Conservation (phyloP, 2,113 vertebrate genomes). For the Chloroceryle aenea region DNA sequence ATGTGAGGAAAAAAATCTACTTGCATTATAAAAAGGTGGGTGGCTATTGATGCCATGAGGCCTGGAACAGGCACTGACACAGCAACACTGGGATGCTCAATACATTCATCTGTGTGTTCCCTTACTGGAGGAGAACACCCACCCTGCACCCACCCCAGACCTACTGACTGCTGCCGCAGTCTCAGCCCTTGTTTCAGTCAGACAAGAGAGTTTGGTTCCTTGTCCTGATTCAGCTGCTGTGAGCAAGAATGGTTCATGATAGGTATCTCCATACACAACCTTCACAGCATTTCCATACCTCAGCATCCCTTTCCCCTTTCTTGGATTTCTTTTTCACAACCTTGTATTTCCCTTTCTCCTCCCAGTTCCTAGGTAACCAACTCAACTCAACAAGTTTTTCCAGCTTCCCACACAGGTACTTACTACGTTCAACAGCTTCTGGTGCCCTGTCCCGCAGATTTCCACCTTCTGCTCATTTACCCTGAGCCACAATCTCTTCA, state of each 20-base stretch:
- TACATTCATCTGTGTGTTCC: fast-evolving
- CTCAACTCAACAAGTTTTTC: background rate
- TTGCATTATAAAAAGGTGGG: background rate
- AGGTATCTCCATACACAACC: fast-evolving
- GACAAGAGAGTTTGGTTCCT: background rate
- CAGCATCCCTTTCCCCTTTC: background rate
- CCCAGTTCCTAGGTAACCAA: background rate
- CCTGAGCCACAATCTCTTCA: background rate
- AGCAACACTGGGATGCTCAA: fast-evolving
- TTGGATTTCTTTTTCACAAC: background rate
- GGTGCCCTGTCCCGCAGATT: background rate
- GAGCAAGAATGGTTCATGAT: fast-evolving
- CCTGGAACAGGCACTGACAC: background rate
- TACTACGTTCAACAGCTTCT: background rate
- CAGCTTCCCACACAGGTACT: background rate
- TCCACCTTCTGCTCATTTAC: background rate
- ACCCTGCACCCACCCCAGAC: fast-evolving
- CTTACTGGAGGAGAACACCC: background rate
- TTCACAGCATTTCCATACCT: background rate
- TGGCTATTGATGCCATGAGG: background rate
- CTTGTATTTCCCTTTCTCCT: background rate
- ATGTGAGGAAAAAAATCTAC: fast-evolving
- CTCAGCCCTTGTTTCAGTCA: background rate
- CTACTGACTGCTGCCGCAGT: background rate
- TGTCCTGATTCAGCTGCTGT: background rate